Evolutionary conservation across 2,113 vertebrate genomes (phyloP).

Genomic region (Antigone vipio): DNA sequence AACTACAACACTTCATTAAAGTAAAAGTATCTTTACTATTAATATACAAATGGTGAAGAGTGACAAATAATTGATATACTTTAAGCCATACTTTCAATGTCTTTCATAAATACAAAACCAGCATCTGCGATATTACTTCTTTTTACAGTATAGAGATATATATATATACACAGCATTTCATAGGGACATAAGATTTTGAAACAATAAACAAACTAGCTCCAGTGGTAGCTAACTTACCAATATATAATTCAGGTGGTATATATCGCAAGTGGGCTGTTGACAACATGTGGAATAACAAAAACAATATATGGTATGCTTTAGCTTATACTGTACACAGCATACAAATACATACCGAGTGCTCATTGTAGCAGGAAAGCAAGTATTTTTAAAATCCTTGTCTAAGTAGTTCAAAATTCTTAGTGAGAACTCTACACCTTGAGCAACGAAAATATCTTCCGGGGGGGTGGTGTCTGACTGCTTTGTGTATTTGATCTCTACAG

Average conservation of each 20-base stretch:
- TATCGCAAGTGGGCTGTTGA: conserved; percentile 51
- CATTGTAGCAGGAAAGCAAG: conserved; percentile 27
- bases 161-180: conserved; percentile 79
- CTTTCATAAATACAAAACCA: conserved; percentile 85
- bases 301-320: conserved; percentile 51
- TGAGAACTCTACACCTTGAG: conserved; percentile 36
- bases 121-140: conserved; percentile 77
- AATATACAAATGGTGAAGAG: conserved; percentile 84
- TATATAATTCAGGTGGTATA: conserved; percentile 65
- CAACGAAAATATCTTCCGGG: neutral
- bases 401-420: conserved; percentile 46
- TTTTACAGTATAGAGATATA: conserved; percentile 80
- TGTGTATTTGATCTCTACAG: neutral
- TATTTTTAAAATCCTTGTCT: neutral
- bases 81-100: conserved; percentile 81
- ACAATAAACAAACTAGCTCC: conserved; percentile 66
- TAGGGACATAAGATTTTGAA: conserved; percentile 72
- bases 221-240: conserved; percentile 59
- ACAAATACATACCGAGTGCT: conserved; percentile 61
- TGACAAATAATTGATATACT: conserved; percentile 80
- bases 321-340: conserved; percentile 64
- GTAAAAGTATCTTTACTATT: conserved; percentile 85
- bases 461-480: neutral
- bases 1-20: conserved; percentile 77
- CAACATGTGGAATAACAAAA: conserved; percentile 57